Percentiles rank a stretch among this genome's conserved stretches.
Evolutionary conservation across 2,888 invertebrate species (phyloP).

Genomic region (Eucera pruinosa): DNA sequence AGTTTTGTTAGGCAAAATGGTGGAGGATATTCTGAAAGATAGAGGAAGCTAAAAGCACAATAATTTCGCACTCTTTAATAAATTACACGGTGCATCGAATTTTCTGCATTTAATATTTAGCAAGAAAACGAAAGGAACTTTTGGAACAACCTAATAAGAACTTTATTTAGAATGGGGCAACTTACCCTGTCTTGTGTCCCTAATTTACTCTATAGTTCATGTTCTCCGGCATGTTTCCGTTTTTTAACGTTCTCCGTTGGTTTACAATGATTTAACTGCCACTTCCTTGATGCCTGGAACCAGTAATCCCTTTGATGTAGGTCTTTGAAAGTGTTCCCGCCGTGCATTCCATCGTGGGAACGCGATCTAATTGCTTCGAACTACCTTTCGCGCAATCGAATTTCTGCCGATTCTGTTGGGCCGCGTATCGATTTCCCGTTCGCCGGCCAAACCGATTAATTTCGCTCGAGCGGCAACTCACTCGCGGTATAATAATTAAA

Average conservation of each 20-base stretch:
- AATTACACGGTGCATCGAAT: no score
- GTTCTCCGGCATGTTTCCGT: background rate
- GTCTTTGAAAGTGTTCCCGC: constrained; percentile 26
- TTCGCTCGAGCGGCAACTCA: constrained; percentile 67
- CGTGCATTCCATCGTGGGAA: constrained; percentile 35
- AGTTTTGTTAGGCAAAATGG: no score
- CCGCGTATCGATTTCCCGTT: constrained; percentile 51
- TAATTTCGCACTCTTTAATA: no score
- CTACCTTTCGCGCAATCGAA: constrained; percentile 41
- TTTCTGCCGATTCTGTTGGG: constrained; percentile 45
- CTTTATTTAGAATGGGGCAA: no score
- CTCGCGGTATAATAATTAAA: constrained; percentile 78
- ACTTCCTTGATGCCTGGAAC: background rate
- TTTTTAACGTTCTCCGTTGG: background rate
- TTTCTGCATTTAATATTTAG: no score
- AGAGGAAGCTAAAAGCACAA: no score
- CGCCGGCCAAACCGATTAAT: constrained; percentile 70
- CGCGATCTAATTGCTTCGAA: constrained; percentile 37
- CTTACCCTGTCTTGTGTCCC: no score
- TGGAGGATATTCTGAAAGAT: no score
- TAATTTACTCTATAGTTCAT: background rate
- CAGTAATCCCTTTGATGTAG: constrained; percentile 21
- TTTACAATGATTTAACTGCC: constrained; percentile 4
- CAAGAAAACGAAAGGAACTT: no score
- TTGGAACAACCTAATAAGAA: no score